Conservation (phyloP, 1,140 invertebrate species). For the Lethocerus indicus region DNA sequence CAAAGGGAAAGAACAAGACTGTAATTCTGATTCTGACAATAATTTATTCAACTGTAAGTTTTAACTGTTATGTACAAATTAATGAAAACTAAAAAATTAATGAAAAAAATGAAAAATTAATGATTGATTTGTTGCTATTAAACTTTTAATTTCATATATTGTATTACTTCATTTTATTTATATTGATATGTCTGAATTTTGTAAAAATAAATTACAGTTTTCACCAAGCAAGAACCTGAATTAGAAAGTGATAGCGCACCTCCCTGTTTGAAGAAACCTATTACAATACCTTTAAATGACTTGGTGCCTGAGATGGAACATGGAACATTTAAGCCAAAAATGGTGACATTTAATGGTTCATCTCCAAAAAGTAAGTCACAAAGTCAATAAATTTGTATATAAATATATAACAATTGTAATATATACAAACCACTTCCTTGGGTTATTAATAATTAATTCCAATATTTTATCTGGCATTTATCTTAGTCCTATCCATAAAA, state of each 20-base stretch:
- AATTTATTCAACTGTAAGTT: conserved; percentile 31
- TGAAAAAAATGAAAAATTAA: no score
- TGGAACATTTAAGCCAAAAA: conserved; percentile 5
- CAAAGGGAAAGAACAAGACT: conserved; percentile 21
- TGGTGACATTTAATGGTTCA: conserved; percentile 6
- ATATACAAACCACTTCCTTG: no score
- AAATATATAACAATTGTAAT: no score
- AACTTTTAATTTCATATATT: no score
- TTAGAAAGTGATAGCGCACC: conserved; percentile 20
- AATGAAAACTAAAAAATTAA: not conserved
- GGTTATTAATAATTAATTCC: no score
- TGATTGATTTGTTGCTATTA: no score
- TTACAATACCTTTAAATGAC: conserved; percentile 6
- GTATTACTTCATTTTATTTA: not conserved
- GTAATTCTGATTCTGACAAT: conserved; percentile 27
- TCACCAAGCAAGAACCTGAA: conserved; percentile 21
- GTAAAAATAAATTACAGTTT: conserved; percentile 15
- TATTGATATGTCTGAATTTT: not conserved
- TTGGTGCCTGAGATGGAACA: conserved; percentile 6
- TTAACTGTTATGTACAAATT: conserved; percentile 7
- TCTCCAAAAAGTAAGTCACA: no score
- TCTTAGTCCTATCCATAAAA: no score
- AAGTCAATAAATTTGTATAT: no score
- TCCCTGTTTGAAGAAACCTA: conserved; percentile 6
- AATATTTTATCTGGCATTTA: no score